Base-by-base conservation (phyloP, 2,113 vertebrate species). In the Dipodomys stephensi region DNA sequence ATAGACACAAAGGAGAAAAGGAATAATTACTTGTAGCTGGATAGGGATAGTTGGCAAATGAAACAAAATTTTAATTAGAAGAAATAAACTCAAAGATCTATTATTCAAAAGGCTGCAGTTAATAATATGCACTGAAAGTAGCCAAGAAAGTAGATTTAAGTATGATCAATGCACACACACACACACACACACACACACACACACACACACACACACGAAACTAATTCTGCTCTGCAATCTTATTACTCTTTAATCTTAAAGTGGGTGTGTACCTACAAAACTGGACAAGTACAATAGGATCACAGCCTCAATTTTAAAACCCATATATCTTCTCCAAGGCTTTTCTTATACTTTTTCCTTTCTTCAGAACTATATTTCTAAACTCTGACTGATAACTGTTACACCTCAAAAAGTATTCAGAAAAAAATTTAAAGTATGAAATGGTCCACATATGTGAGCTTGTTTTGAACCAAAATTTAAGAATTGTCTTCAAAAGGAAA, bases 391-490 rank as follows among this genome's bases (percentile, higher is more conserved):
- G 53, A 67, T 15, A 85, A 65, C 60, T 83, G n/a, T 79, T 74
- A 74, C 1, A 85, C 90, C 0, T 2, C 39, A 74, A 20, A 35
- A 32, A 87, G 2, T 28, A 88, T 73, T 77, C 79, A 86, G 30
- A 88, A 35, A 86, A 32, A 32, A 30, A 25, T 81, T 4, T 4
- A 10, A 82, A 88, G 4, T 2, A 20, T 93, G 74, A 71, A 0
- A 3, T 28, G 1, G 28, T 16, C 81, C 72, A 2, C 68, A 82
- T 69, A 18, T 23, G 12, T 44, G 92, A 94, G 30, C 11, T 46
- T 95, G 1, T 90, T 79, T 82, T 69, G 57, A 28, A 16, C 13
- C 9, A 83, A 30, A 92, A 94, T 86, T 64, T 83, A n/a, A 72
- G 6, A 93, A 72, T 7, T 7, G 60, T 39, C 15, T 46, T 53